Evolutionary conservation across 2,888 invertebrate species (phyloP), one percentile per base, ranked within the genome.

Genomic region (Strigamia maritima): DNA sequence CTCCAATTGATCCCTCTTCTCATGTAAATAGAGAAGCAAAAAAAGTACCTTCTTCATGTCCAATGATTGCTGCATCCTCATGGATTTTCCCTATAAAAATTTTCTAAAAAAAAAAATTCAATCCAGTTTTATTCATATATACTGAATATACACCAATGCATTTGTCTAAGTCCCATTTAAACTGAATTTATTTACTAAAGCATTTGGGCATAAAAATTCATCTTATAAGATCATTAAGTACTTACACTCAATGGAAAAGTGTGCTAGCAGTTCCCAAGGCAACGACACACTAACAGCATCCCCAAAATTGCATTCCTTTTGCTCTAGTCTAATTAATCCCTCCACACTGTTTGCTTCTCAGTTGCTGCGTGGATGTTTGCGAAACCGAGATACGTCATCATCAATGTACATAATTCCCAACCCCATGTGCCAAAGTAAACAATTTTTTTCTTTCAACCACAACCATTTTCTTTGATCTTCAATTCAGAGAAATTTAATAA

Each of bases 1-100:
- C 65, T 65, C 65, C 65, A 65, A 65, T 65, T 65, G 65, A 65
- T 28, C 28, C 16, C 28, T 28, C 65, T 26, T 65, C 65, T 14
- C 65, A 49, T 65, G 60, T 60, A 6, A 49, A 10, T 3, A 49
- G 65, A 26, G 28, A 24, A 49, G 6, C 2, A 49, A 49, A 16
- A 16, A 49, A 49, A 49, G 16, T 10, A 49, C 49, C 44, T n/a
- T 49, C 49, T 49, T 49, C 49, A 49, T 49, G 49, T 49, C 49
- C 49, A 49, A 49, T 49, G 49, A 49, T 49, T 49, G 49, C 8
- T 49, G 49, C 49, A 49, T n/a, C 49, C 19, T 49, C 19, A 49
- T 16, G 6, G 6, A n/a, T n/a, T 49, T 49, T 6, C 49, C 49
- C 49, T n/a, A 49, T n/a, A 49, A 12, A 3, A 44, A 14, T 44